These are phyloP conservation scores for Carassius carassius DNA, from an alignment of 2,113 vertebrate genomes.

Conservation along the genomic window DNA sequence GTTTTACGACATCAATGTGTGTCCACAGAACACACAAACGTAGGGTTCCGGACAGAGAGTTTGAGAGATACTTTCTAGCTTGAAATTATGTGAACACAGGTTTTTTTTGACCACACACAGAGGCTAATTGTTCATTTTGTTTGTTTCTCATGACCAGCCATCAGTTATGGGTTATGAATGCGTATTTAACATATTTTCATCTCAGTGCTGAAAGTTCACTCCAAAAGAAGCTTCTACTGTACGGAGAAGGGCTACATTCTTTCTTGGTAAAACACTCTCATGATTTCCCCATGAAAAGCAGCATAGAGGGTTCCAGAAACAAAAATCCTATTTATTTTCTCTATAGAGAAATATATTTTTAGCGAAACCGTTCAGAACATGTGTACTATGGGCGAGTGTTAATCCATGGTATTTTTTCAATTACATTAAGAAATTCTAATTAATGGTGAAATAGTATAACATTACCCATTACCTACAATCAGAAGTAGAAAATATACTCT, in stretches of 20 bases:
- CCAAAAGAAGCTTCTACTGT: slow-evolving; percentile 34
- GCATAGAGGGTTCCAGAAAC: not conserved
- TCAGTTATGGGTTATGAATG: slow-evolving; percentile 42
- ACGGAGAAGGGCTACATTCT: slow-evolving; percentile 9
- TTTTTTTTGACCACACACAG: slow-evolving; percentile 29
- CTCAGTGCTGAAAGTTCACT: not conserved
- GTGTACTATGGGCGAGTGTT: no score
- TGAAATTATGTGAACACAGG: slow-evolving; percentile 12
- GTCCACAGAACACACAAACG: not conserved
- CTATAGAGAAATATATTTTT: no score
- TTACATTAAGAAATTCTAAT: no score
- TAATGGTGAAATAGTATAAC: no score
- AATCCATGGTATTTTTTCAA: no score
- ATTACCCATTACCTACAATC: no score
- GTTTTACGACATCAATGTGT: not conserved
- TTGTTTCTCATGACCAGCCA: slow-evolving; percentile 47
- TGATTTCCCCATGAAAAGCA: not conserved
- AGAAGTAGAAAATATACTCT: no score
- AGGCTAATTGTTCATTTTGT: slow-evolving; percentile 45
- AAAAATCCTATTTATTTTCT: not conserved
- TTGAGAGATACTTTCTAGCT: not conserved
- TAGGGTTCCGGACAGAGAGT: not conserved
- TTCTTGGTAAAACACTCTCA: not conserved
- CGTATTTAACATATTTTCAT: slow-evolving; percentile 25
- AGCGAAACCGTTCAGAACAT: no score